phyloP scores from a whole-genome alignment of 2,888 invertebrate species.

The Sarcophaga carnaria region DNA sequence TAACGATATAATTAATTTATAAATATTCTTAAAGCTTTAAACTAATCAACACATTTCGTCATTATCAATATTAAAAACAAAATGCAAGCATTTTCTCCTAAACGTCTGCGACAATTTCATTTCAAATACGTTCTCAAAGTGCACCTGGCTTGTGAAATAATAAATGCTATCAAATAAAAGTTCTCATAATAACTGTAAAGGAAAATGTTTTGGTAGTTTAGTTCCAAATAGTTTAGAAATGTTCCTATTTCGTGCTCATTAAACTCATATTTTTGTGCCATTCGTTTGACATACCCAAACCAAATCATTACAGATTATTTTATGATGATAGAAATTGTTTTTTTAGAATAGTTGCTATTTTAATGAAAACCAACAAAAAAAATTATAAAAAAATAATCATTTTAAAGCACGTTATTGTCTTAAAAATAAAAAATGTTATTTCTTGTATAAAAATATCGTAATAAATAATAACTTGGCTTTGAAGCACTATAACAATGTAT shows the following conservation, averaged over 20 bases:
- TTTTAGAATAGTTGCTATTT: slow-evolving; percentile 44
- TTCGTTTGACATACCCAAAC: neutral
- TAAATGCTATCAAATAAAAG: neutral
- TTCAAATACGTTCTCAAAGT: neutral
- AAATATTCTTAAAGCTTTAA: too few species aligned
- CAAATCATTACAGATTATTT: neutral
- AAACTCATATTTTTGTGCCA: neutral
- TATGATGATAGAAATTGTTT: slow-evolving; percentile 15
- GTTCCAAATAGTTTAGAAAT: slow-evolving; percentile 49
- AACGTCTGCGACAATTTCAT: neutral
- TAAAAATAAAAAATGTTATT: slow-evolving; percentile 27
- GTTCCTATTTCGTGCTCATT: slow-evolving; percentile 16
- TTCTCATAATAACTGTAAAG: neutral
- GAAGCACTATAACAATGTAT: slow-evolving; percentile 30
- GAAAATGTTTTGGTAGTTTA: slow-evolving; percentile 47
- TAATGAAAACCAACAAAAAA: slow-evolving; percentile 44
- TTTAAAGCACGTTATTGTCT: slow-evolving; percentile 55
- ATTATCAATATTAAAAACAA: too few species aligned
- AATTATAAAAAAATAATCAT: slow-evolving; percentile 3
- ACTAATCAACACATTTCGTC: too few species aligned
- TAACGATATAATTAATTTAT: too few species aligned
- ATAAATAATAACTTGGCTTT: neutral
- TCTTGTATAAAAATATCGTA: neutral
- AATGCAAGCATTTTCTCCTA: neutral
- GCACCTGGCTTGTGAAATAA: slow-evolving; percentile 10